A percentile compares a stretch with the other conserved stretches of the same genome.
Evolutionary conservation across 2,113 vertebrate species (phyloP).

Genomic region (Cottus gobio): DNA sequence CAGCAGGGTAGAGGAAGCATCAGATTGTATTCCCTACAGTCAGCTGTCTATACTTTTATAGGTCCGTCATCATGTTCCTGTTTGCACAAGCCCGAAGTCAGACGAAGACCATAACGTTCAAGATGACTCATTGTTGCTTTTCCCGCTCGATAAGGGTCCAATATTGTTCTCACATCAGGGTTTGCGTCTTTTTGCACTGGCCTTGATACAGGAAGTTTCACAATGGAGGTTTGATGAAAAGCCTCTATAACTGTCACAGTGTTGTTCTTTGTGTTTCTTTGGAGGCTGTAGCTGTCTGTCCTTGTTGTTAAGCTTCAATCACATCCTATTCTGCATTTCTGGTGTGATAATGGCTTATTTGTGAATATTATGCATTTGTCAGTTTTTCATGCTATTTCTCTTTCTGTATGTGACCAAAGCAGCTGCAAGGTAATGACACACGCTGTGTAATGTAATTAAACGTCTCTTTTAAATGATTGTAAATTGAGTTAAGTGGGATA

Average conservation of each 20-base stretch:
- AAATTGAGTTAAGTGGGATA: neutral
- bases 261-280: slow-evolving; percentile 33
- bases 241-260: slow-evolving; percentile 11
- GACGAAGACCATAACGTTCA: slow-evolving; percentile 22
- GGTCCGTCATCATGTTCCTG: slow-evolving; percentile 38
- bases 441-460: too few species aligned
- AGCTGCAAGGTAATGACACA: slow-evolving; percentile 31
- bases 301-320: slow-evolving; percentile 35
- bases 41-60: slow-evolving; percentile 49
- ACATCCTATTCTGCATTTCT: slow-evolving; percentile 13
- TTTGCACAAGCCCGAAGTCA: slow-evolving; percentile 49
- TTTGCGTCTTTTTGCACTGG: slow-evolving; percentile 20
- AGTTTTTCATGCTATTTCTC: slow-evolving; percentile 6
- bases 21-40: slow-evolving; percentile 33
- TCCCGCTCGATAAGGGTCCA: neutral
- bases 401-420: slow-evolving; percentile 9
- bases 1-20: slow-evolving; percentile 22
- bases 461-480: neutral
- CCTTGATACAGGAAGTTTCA: slow-evolving; percentile 22
- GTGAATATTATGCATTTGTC: slow-evolving; percentile 40
- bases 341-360: slow-evolving; percentile 30
- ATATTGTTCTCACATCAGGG: slow-evolving; percentile 22
- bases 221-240: neutral
- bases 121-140: slow-evolving; percentile 61
- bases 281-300: slow-evolving; percentile 57